Conservation (phyloP, 2,797 vertebrate genomes). For the Amblyraja radiata region DNA sequence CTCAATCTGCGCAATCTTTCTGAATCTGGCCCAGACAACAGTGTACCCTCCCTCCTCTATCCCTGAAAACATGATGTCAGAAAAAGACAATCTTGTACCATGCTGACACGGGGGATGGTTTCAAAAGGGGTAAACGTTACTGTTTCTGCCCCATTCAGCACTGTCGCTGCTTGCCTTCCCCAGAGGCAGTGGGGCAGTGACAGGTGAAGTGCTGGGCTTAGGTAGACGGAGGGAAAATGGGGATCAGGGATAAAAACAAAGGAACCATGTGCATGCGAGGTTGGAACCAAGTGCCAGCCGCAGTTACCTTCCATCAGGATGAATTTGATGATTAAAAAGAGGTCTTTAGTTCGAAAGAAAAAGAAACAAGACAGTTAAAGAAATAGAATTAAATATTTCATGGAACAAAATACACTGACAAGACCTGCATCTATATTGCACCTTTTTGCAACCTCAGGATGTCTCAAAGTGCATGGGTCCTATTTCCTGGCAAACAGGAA, state of each 20-base stretch:
- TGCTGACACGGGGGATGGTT: background rate
- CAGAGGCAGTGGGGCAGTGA: background rate
- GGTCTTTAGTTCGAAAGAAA: conserved; percentile 48
- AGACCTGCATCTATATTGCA: background rate
- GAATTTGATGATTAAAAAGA: conserved; percentile 53
- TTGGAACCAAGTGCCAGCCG: conserved; percentile 39
- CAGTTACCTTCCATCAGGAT: conserved; percentile 55
- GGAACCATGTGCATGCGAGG: conserved; percentile 41
- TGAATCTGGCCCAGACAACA: background rate
- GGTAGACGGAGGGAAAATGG: conserved; percentile 40
- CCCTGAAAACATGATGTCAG: background rate
- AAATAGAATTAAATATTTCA: conserved; percentile 38
- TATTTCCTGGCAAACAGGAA: background rate
- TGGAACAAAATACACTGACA: conserved; percentile 31
- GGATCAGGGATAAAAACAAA: conserved; percentile 28
- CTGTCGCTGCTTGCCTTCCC: background rate
- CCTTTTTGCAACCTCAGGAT: background rate
- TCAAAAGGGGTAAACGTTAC: background rate
- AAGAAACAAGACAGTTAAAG: conserved; percentile 39
- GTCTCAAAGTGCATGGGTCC: background rate
- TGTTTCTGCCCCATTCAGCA: background rate
- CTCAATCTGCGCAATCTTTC: background rate
- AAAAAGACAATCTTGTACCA: background rate
- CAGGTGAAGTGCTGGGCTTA: too few species aligned
- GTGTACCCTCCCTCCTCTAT: too few species aligned